Base-by-base conservation (phyloP, 35 echinoderm and acorn worm genomes). In the Ophiothrix spiculata region DNA sequence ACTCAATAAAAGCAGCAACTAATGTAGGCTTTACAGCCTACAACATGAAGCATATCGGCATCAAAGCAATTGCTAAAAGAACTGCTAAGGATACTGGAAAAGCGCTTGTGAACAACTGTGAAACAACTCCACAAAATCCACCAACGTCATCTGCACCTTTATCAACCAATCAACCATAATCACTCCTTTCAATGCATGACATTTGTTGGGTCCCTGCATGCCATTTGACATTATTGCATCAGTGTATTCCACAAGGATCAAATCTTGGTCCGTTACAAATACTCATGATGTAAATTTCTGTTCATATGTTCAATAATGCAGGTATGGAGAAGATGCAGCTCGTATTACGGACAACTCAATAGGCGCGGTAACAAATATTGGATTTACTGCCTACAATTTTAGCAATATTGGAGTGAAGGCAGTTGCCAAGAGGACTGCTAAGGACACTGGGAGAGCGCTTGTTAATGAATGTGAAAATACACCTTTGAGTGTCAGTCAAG, bases 51-150 rank as follows among this genome's bases (percentile, higher is more conserved):
- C 86, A 98, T 40, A 78, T 98, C 8, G 95, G 95, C 0, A 77
- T 98, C 25, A 98, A 98, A 69, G 95, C 95, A 28, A 85, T 98
- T 13, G 95, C 95, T 56, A 98, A 98, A 79, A 74, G 95, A 41
- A 86, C 95, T 38, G 95, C 88, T 0, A 94, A 91, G 86, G 92
- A 98, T 74, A 98, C 95, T 37, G 92, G 92, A 17, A 94, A 93
- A 78, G 95, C 89, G 1, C 79, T 93, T 11, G 83, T 91, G 32
- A 82, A 80, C 38, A 92, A 98, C 39, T 95, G 91, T 33, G 64
- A 87, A 46, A 75, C 37, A 16, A 85, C 86, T 33, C 46, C 80
- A 0, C 1, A 15, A 6, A 28, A 69, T 69, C 45, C 8, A 54
- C 45, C 45, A 54, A 11, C 60, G 16, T 69, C 60, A 6, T 69